Conservation (phyloP, 2,113 vertebrate genomes). For the Aphyosemion australe region DNA sequence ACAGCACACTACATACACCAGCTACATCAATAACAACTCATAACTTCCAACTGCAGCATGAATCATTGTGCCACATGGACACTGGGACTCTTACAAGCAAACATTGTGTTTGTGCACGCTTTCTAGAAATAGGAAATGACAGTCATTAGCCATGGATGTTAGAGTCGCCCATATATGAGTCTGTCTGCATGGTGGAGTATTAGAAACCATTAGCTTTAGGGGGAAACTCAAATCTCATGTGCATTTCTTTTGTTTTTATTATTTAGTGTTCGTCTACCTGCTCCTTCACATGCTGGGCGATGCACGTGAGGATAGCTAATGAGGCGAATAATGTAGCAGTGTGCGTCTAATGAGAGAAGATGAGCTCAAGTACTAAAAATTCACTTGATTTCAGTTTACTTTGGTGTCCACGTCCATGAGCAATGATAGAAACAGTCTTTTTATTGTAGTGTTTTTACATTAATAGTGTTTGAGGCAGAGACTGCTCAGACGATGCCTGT, state of each 20-base stretch:
- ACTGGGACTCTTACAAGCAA: conserved; percentile 28
- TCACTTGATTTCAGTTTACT: conserved; percentile 31
- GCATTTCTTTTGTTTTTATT: conserved; percentile 27
- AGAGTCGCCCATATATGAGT: conserved; percentile 20
- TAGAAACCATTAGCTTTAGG: conserved; percentile 39
- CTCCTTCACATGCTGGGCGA: conserved; percentile 52
- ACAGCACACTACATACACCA: conserved; percentile 33
- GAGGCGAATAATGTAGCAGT: conserved; percentile 65
- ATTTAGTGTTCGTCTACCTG: conserved; percentile 31
- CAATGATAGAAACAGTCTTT: too few relatives aligned
- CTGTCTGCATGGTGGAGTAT: conserved; percentile 10
- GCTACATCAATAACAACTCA: conserved; percentile 69
- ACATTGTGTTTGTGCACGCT: conserved; percentile 22
- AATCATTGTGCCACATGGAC: conserved; percentile 49
- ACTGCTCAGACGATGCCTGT: conserved; percentile 31
- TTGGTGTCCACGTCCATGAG: conserved; percentile 15
- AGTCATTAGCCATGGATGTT: conserved; percentile 24
- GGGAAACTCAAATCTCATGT: conserved; percentile 14
- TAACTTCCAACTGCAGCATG: conserved; percentile 56
- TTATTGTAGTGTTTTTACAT: neutral
- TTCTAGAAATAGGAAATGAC: conserved; percentile 40
- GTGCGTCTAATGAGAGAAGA: conserved; percentile 64
- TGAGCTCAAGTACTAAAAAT: conserved; percentile 40
- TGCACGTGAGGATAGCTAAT: conserved; percentile 61
- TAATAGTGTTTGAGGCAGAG: conserved; percentile 15